Evolutionary conservation across 2,113 vertebrate species (phyloP).

Genomic region (Hyaena hyaena): DNA sequence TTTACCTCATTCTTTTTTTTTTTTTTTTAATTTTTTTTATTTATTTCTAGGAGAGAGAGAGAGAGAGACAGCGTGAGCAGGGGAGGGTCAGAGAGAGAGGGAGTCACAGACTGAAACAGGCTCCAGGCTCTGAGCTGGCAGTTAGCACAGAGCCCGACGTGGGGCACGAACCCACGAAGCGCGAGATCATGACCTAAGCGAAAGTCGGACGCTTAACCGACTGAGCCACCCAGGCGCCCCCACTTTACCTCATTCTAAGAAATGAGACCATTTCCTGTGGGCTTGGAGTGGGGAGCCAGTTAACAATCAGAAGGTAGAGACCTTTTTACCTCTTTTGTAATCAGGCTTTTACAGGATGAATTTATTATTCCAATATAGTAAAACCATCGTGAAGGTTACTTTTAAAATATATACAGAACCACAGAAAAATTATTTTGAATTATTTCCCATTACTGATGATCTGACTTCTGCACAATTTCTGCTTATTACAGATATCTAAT

Average conservation of each 20-base stretch:
- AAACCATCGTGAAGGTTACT: not conserved
- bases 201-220: no score
- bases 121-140: no score
- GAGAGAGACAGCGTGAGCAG: no score
- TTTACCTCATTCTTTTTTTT: not conserved
- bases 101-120: no score
- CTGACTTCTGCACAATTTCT: not conserved
- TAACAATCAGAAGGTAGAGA: not conserved
- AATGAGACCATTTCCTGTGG: not conserved
- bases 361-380: not conserved
- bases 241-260: not conserved
- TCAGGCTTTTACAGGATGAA: not conserved
- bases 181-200: no score
- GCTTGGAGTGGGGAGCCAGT: not conserved
- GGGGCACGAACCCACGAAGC: no score
- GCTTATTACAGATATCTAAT: not conserved
- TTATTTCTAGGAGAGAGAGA: no score
- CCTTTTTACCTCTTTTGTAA: not conserved
- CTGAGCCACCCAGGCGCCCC: no score
- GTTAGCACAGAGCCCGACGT: no score
- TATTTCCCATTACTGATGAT: not conserved
- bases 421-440: not conserved
- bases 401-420: not conserved
- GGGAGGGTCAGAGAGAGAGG: no score
- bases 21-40: no score